A percentile compares a stretch with the other conserved stretches of the same genome.
Conservation (phyloP, 2,888 invertebrate genomes). For the Piscicola geometra region DNA sequence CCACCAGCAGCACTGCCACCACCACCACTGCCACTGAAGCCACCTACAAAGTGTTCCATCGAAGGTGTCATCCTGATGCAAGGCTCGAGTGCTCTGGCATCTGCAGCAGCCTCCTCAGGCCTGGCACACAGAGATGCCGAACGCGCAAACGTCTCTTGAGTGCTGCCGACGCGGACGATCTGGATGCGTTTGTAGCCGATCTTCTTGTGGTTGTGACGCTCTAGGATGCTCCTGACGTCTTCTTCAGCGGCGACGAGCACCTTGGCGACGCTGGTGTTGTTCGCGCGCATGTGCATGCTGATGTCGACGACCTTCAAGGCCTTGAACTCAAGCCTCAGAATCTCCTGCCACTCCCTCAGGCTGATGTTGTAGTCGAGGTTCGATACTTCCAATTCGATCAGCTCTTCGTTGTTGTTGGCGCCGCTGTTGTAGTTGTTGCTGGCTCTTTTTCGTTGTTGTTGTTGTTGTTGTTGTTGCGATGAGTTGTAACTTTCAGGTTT, state of each 20-base stretch:
- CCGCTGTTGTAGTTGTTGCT: not conserved
- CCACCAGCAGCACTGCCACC: no score
- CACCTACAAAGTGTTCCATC: no score
- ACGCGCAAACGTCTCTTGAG: no score
- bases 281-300: constrained; percentile 62
- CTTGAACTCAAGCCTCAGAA: constrained; percentile 64
- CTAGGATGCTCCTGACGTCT: constrained; percentile 68
- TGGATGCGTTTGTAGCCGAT: constrained; percentile 75
- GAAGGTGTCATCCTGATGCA: no score
- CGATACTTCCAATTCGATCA: constrained; percentile 59
- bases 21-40: no score
- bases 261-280: constrained; percentile 67
- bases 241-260: constrained; percentile 68
- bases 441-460: not conserved
- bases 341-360: constrained; percentile 65
- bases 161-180: constrained; percentile 57
- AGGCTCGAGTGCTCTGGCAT: no score
- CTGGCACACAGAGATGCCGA: no score
- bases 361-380: constrained; percentile 70
- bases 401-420: not conserved
- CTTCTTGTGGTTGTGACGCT: constrained; percentile 75
- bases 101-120: no score
- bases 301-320: constrained; percentile 44
- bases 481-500: no score
- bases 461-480: not conserved